Evolutionary conservation across 2,888 invertebrate genomes (phyloP), one percentile per base, ranked within the genome.

Genomic region (Chrysolina haemoptera): DNA sequence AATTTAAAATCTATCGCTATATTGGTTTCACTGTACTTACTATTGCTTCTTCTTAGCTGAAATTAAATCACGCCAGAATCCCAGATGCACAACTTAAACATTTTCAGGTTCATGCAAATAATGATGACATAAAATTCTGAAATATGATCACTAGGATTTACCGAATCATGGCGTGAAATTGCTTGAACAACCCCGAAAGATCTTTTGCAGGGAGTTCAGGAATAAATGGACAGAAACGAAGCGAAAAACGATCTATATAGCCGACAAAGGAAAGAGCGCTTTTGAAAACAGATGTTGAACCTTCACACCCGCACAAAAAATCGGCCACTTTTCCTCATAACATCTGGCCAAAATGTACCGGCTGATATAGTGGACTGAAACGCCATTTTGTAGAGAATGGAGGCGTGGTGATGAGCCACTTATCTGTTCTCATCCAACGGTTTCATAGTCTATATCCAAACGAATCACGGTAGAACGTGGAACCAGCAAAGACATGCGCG

Each of bases 351-450:
- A 59, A 73, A 68, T n/a, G 11, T 20, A 59, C 64, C 68, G 67
- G 35, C 72, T 73, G 72, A 73, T 68, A 41, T 41, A 8, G 48
- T 12, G 8, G 48, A 27, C 35, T 50, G 35, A 22, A 35, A 43
- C 77, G 76, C 78, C 78, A 78, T 78, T 78, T 78, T 78, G 70
- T 74, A 41, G 22, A 46, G 22, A 63, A 18, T 62, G 59, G 65
- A 78, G 79, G 78, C 78, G 78, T 74, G 78, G 76, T 75, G 79
- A 76, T 78, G 76, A 62, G 71, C 71, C 69, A 72, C 76, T 77
- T 78, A 78, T 78, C 79, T 79, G 62, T 79, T 75, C 78, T 78
- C 79, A 79, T 79, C 79, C 79, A 73, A 73, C 79, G 73, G 65
- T 77, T 75, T 64, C 35, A 16, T 59, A 59, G 71, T 55, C 63